Percentiles rank a stretch among this genome's conserved stretches.
phyloP scores from a whole-genome alignment of 2,797 vertebrate genomes.

The Centropyge bicolor region DNA sequence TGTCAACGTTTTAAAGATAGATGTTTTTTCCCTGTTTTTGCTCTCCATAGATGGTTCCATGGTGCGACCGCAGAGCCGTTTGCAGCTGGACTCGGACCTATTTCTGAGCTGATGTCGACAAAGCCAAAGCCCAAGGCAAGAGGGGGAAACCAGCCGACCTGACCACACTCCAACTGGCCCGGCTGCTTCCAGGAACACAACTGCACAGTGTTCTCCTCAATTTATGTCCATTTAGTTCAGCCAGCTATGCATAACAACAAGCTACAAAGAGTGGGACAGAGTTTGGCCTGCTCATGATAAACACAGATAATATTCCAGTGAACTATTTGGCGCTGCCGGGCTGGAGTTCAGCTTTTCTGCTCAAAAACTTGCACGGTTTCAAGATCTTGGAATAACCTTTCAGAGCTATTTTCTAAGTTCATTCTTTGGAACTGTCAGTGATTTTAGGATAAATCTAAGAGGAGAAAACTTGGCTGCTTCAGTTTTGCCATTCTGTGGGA shows the following conservation, averaged over 20 bases:
- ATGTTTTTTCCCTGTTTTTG: constrained; percentile 61
- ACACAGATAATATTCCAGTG: constrained; percentile 63
- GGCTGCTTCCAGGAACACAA: constrained; percentile 76
- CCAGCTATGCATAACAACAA: constrained; percentile 75
- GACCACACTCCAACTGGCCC: constrained; percentile 75
- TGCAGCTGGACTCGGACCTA: constrained; percentile 80
- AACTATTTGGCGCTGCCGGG: constrained; percentile 52
- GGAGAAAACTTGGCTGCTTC: constrained; percentile 7
- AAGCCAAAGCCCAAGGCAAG: constrained; percentile 78
- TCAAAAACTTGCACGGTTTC: constrained; percentile 50
- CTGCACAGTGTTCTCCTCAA: constrained; percentile 78
- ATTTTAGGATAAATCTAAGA: constrained; percentile 26
- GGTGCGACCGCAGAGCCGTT: constrained; percentile 76
- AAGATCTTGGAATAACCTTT: constrained; percentile 52
- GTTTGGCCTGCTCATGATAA: constrained; percentile 67
- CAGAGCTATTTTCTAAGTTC: constrained; percentile 25
- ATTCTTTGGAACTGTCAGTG: constrained; percentile 40
- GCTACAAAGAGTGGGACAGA: constrained; percentile 69
- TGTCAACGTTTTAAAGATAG: constrained; percentile 69
- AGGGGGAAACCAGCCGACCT: constrained; percentile 72
- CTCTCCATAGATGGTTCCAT: constrained; percentile 75
- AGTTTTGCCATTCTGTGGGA: constrained; percentile 31
- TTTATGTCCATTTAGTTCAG: constrained; percentile 75
- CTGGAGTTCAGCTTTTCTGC: constrained; percentile 41
- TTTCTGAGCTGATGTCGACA: constrained; percentile 82